Evolutionary conservation across 2,888 invertebrate species (phyloP), one percentile per base, ranked within the genome.

Genomic region (Arctia plantaginis): DNA sequence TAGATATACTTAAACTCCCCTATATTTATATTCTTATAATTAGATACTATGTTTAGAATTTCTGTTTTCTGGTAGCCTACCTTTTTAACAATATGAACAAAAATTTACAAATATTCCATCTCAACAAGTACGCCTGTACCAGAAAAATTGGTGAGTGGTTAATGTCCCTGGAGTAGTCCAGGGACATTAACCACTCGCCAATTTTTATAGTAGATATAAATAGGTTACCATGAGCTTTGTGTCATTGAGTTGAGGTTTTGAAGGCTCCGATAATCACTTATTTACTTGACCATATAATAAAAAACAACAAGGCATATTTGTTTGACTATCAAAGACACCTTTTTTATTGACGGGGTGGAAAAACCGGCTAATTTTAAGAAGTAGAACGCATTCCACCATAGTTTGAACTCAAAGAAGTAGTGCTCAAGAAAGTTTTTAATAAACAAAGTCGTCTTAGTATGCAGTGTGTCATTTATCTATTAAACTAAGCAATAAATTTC

Each of bases 401-500:
- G 20, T 23, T 51, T 51, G 23, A 20, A 51, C 23, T 51, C 20
- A 51, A 51, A 51, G 8, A 1, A 3, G 51, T 23, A 1, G 44
- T 10, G 10, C 44, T 2, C 6, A 1, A 47, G 18, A 47, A 18
- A 47, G 47, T 18, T 47, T 47, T 20, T 8, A 15, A 27, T 1
- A 13, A 27, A 27, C 27, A 13, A 62, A 18, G 30, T 62, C 18
- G 1, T 62, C 18, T 39, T 68, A 33, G n/a, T 7, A n/a, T 30
- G n/a, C 62, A 44, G 33, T 13, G n/a, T 33, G 18, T 33, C 62
- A 51, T 35, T 59, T 41, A 66, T 66, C 51, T 33, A 66, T 66
- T 41, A 41, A 44, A 65, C 33, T 59, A 70, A 33, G 33, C 47
- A 41, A 70, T 55, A 59, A 74, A 74, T 71, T 71, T 64, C 47